Evolutionary conservation across 1,140 invertebrate genomes (phyloP), one percentile per base, ranked within the genome.

Genomic region (Macrosteles quadrilineatus): DNA sequence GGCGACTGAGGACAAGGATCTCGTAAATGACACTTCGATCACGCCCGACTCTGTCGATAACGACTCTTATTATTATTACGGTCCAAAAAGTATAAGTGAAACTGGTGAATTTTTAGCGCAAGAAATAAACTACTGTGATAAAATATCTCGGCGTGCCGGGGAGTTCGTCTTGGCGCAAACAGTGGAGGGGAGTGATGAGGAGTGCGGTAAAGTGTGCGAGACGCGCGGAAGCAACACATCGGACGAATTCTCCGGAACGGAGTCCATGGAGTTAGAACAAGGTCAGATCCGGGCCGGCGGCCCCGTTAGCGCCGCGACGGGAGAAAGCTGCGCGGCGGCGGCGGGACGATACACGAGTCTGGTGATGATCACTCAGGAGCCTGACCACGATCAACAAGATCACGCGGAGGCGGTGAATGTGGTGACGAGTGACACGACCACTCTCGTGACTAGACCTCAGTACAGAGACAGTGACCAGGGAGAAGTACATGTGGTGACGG

Each of bases 341-440:
- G 85, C 77, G 74, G 90, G 90, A 81, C 90, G 89, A 76, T 93
- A 92, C 78, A 91, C 89, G 74, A 93, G 91, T 83, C 85, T 92
- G 83, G 90, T 93, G 80, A 93, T 92, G 91, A 93, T 94, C 80
- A 94, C 89, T 73, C 87, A 91, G 81, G 89, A 89, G 78, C 78
- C 40, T 4, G 40, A 29, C n/a, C 17, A 43, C 55, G 67, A 36
- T 36, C 71, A 30, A 65, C 27, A 30, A 29, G 40, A 29, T 19
- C 17, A 43, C 55, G 67, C 75, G 53, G 68, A 70, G 6, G 78
- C 80, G 17, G 88, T 90, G 72, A 90, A 86, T 77, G 88, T 91
- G 55, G 85, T 90, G 75, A 88, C 88, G 69, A 86, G 85, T 72
- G 88, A 90, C 76, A 90, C 88, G 73, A 91, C 88, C 73, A 88